These are phyloP conservation scores for Vollenhovia emeryi DNA, from an alignment of 1,140 invertebrate species.

Conservation along the genomic window DNA sequence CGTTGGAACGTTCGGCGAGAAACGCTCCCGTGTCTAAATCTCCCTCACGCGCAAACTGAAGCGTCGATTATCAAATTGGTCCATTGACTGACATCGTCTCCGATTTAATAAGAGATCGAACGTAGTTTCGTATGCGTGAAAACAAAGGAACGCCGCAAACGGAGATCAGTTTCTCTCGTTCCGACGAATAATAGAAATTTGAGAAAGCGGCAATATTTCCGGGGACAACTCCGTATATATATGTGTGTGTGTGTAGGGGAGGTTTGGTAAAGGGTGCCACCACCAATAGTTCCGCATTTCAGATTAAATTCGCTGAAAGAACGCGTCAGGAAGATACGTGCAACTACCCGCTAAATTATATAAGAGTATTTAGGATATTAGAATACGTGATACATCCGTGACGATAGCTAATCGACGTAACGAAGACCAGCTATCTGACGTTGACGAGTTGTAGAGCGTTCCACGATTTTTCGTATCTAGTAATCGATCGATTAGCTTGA, in stretches of 20 bases:
- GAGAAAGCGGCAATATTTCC: constrained; percentile 20
- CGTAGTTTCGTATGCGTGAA: not conserved
- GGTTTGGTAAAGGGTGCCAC: constrained; percentile 28
- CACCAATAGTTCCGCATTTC: constrained; percentile 51
- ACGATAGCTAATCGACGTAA: constrained; percentile 29
- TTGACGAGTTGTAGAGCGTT: not conserved
- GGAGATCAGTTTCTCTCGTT: not conserved
- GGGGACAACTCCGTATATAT: constrained; percentile 1
- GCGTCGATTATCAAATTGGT: constrained; percentile 3
- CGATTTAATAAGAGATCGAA: not conserved
- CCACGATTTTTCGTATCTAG: not conserved
- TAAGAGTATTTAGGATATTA: constrained; percentile 28
- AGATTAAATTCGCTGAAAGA: constrained; percentile 11
- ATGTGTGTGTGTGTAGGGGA: not conserved
- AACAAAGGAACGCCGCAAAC: not conserved
- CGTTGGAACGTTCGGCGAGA: constrained; percentile 23
- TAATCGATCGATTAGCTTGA: not conserved
- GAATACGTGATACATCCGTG: constrained; percentile 4
- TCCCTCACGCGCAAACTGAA: not conserved
- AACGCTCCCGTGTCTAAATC: not conserved
- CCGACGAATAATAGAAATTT: not conserved
- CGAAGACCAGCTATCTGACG: not conserved
- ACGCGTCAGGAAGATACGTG: constrained; percentile 38
- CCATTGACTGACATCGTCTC: not conserved
- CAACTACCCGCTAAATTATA: constrained; percentile 20